Evolutionary conservation across 2,888 invertebrate species (phyloP).

Genomic region (Epirrhoe alternata): DNA sequence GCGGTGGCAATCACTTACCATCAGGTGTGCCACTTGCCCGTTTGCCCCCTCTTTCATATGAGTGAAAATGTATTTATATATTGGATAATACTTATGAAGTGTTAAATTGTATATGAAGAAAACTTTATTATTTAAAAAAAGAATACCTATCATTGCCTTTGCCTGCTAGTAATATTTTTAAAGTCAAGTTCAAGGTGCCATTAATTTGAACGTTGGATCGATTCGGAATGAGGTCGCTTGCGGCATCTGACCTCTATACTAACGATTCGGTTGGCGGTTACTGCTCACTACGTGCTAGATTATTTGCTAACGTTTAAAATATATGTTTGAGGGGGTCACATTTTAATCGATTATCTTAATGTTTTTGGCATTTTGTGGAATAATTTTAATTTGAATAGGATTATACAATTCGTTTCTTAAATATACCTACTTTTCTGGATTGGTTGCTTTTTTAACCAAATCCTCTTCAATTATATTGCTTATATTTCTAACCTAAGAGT

Average conservation of each 20-base stretch:
- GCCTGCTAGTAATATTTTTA: conserved; percentile 5
- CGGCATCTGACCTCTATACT: conserved; percentile 35
- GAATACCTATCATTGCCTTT: background rate
- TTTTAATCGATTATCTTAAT: background rate
- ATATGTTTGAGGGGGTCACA: background rate
- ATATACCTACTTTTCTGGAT: too few relatives aligned
- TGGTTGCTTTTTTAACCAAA: too few relatives aligned
- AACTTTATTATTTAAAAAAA: too few relatives aligned
- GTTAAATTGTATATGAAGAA: too few relatives aligned
- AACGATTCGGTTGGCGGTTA: conserved; percentile 28
- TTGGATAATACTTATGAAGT: too few relatives aligned
- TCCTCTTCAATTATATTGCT: too few relatives aligned
- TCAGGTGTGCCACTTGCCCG: too few relatives aligned
- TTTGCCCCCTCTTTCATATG: too few relatives aligned
- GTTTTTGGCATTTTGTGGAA: background rate
- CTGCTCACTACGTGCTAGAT: conserved; percentile 11
- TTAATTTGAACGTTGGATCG: conserved; percentile 35
- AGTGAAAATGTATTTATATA: too few relatives aligned
- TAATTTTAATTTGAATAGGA: background rate
- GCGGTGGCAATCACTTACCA: too few relatives aligned
- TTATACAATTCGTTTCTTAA: too few relatives aligned
- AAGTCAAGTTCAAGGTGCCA: conserved; percentile 47
- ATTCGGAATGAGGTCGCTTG: conserved; percentile 36
- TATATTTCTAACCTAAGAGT: too few relatives aligned
- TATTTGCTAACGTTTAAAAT: conserved; percentile 4